Percentiles rank a stretch among this genome's conserved stretches.
phyloP scores from a whole-genome alignment of 2,113 vertebrate genomes.

The Nesogale talazaci region DNA sequence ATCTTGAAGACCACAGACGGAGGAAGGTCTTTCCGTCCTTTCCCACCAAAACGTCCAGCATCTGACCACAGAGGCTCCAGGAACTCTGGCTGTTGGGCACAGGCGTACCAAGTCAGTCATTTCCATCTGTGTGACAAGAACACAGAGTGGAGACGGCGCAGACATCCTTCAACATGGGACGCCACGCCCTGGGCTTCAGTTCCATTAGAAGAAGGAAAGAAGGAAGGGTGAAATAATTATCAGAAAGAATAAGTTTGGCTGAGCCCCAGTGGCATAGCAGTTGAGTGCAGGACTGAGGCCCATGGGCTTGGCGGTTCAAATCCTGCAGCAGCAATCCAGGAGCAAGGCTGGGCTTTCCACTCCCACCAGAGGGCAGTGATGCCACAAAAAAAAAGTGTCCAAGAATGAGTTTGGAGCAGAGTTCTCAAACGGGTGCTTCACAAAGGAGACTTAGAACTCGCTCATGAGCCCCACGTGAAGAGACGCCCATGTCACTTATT shows the following conservation, averaged over 20 bases:
- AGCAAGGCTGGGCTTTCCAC: too few species aligned
- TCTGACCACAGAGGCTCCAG: not conserved
- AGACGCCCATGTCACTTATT: not conserved
- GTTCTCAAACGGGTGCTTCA: not conserved
- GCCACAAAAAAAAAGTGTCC: too few species aligned
- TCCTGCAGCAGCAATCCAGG: too few species aligned
- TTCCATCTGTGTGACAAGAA: not conserved
- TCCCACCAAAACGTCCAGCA: not conserved
- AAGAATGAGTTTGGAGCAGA: not conserved
- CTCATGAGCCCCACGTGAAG: not conserved
- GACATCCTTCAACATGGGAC: not conserved
- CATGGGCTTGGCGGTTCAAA: too few species aligned
- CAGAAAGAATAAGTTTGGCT: not conserved
- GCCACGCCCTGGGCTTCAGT: not conserved
- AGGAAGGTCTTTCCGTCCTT: not conserved
- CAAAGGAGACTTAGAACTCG: not conserved
- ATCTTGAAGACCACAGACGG: not conserved
- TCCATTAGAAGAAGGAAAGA: not conserved
- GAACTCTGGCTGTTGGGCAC: not conserved
- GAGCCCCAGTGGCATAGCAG: too few species aligned
- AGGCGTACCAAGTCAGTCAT: not conserved
- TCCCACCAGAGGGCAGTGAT: too few species aligned
- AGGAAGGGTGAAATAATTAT: not conserved
- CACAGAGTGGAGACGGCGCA: not conserved
- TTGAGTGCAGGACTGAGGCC: too few species aligned